Conservation (phyloP, 2,797 vertebrate species). For the Pseudochromis fuscus region DNA sequence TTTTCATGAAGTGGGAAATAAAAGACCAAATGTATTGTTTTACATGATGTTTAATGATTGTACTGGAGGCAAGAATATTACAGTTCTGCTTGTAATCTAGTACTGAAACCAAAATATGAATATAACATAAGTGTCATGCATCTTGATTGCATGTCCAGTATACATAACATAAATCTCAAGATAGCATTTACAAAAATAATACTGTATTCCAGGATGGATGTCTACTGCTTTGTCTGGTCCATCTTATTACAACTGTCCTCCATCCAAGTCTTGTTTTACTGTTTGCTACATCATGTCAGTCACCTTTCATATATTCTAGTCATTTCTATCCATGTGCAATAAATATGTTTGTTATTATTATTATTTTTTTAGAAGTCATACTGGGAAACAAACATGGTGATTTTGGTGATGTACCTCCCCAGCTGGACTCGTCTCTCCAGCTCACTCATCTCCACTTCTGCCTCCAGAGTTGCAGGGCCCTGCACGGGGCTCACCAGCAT, state of each 20-base stretch:
- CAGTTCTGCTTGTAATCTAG: conserved; percentile 4
- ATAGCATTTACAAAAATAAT: conserved; percentile 43
- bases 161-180: conserved; percentile 16
- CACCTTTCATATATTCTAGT: not conserved
- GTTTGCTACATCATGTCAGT: conserved; percentile 20
- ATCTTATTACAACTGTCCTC: conserved; percentile 9
- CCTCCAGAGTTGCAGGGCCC: conserved; percentile 86
- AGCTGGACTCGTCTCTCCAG: conserved; percentile 85
- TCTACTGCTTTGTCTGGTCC: conserved; percentile 4
- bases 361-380: conserved; percentile 88
- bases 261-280: conserved; percentile 14
- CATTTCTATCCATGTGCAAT: conserved; percentile 15
- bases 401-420: conserved; percentile 90
- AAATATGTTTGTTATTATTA: no score
- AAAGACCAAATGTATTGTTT: conserved; percentile 27
- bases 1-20: conserved; percentile 21
- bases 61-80: conserved; percentile 17
- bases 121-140: conserved; percentile 25
- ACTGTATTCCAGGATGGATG: conserved; percentile 14
- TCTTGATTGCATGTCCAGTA: conserved; percentile 25
- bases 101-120: conserved; percentile 51
- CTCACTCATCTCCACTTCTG: conserved; percentile 92
- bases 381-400: conserved; percentile 88
- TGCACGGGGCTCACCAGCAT: conserved; percentile 86
- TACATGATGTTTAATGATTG: conserved; percentile 54